Base-by-base conservation (phyloP, 1,140 invertebrate species). In the Pseudomyrmex cubaensis region DNA sequence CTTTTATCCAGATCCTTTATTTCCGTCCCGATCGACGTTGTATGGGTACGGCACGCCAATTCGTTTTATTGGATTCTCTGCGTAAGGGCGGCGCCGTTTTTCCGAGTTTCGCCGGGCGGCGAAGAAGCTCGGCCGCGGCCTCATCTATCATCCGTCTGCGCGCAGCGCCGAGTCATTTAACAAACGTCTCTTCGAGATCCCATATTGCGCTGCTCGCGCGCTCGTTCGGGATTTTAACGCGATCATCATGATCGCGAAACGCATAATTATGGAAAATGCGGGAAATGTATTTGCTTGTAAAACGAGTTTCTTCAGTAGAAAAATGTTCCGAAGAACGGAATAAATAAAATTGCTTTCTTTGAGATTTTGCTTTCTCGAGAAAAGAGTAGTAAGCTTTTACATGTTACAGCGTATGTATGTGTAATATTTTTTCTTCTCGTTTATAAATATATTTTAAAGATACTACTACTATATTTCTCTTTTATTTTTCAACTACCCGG, bases 61-160 rank as follows among this genome's bases (percentile, higher is more conserved):
- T 86, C 87, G 84, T 89, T 89, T 89, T 89, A 89, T 89, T 86
- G 87, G 88, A 86, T 88, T 35, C 35, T 88, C 82, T 76, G 87
- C 82, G 87, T 54, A 82, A 88, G 87, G 87, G 80, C 80, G 84
- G 84, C 80, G 87, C 75, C 87, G 87, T 88, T 88, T 89, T 89
- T 89, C 87, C 84, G 80, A 74, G 80, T 84, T 88, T 52, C 50
- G 25, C 77, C 82, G 63, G 20, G 63, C 80, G 74, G 59, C n/a
- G 83, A 57, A 83, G 87, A 85, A 77, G 35, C 74, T 62, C 67
- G 59, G 74, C 46, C 74, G 87, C 87, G 82, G 88, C 62, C 87
- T 86, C 88, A 88, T 89, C 85, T 83, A 89, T 89, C 88, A 89
- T 89, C 88, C 76, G 87, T 61, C 87, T 69, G 57, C 61, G 56